Evolutionary conservation across 2,113 vertebrate genomes (phyloP).

Genomic region (Acanthisitta chloris): DNA sequence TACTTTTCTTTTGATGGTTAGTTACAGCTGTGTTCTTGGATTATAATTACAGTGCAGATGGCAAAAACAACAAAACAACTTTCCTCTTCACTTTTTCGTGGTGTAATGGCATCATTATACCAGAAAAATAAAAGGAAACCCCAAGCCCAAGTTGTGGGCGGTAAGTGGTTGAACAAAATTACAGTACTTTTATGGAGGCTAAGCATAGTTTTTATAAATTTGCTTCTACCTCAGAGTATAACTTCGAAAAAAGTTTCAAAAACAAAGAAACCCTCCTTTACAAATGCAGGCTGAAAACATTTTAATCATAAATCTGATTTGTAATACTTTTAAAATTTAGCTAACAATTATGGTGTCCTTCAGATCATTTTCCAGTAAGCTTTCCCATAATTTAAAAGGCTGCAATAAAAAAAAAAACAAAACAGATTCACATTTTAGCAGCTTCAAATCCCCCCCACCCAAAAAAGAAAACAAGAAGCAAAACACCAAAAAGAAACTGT

Average conservation of each 20-base stretch:
- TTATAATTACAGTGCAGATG: slow-evolving; percentile 38
- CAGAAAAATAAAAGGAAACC: slow-evolving; percentile 9
- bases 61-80: background rate
- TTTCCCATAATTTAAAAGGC: background rate
- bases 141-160: background rate
- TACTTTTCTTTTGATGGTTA: background rate
- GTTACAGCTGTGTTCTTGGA: slow-evolving; percentile 23
- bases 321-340: slow-evolving; percentile 6
- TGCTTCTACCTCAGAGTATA: slow-evolving; percentile 22
- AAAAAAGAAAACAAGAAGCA: background rate
- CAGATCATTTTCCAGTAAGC: background rate
- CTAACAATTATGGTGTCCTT: background rate
- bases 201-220: slow-evolving; percentile 38
- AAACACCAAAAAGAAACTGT: background rate
- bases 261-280: background rate
- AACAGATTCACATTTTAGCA: background rate
- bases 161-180: slow-evolving; percentile 44
- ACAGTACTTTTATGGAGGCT: slow-evolving; percentile 24
- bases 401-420: background rate
- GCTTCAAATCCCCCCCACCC: background rate
- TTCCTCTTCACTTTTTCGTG: background rate
- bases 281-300: background rate
- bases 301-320: slow-evolving; percentile 13
- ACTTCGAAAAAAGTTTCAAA: slow-evolving; percentile 9
- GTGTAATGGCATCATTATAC: background rate